These are phyloP conservation scores for Oncorhynchus masou DNA, from an alignment of 2,113 vertebrate genomes.

Conservation along the genomic window DNA sequence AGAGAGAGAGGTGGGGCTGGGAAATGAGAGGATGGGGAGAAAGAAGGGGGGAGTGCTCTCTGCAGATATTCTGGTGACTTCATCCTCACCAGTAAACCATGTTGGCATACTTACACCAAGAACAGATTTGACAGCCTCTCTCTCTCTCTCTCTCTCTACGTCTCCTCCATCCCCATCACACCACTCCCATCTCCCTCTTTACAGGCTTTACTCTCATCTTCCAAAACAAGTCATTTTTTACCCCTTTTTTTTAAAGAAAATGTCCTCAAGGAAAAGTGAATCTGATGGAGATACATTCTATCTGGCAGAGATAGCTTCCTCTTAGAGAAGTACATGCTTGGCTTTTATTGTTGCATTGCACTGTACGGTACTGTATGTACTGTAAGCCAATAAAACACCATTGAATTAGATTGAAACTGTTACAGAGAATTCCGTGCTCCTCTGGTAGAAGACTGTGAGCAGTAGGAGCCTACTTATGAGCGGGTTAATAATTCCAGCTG, in stretches of 20 bases:
- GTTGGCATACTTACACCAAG: constrained; percentile 53
- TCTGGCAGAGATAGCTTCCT: no score
- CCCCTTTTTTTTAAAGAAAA: no score
- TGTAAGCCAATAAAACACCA: no score
- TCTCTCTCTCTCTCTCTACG: not conserved
- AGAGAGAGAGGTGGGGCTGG: not conserved
- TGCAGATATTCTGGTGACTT: constrained; percentile 41
- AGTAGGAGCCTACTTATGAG: constrained; percentile 21
- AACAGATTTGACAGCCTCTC: constrained; percentile 18
- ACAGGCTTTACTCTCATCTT: not conserved
- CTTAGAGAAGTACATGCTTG: no score
- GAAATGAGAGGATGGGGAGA: constrained; percentile 4
- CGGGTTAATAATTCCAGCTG: constrained; percentile 43
- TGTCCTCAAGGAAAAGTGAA: not conserved
- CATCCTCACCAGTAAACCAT: constrained; percentile 34
- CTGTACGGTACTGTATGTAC: no score
- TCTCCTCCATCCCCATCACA: constrained; percentile 8
- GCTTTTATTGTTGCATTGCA: no score
- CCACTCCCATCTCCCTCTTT: not conserved
- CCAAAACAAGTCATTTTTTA: no score
- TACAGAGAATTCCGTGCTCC: no score
- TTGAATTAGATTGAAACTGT: no score
- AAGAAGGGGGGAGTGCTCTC: not conserved
- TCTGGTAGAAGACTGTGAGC: not conserved
- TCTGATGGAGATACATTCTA: not conserved